Conservation (phyloP, 2,113 vertebrate genomes). For the Notarius lentiginosus region DNA sequence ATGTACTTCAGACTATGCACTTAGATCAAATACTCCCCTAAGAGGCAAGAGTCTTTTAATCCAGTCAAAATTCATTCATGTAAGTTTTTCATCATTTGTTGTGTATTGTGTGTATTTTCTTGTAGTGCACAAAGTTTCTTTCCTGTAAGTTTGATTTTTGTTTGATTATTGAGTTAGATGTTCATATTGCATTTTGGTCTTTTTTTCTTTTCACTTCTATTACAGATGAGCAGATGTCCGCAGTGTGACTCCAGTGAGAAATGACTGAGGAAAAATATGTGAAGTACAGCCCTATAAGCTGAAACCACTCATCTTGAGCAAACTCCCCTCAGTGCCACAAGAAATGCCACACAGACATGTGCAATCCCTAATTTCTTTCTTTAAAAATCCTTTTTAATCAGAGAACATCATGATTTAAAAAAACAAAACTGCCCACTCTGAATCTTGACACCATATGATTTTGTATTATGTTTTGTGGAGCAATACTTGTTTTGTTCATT, state of each 20-base stretch:
- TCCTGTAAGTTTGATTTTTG: neutral
- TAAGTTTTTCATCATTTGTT: neutral
- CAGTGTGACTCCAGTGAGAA: conserved; percentile 71
- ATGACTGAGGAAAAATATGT: neutral
- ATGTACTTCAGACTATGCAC: too few species aligned
- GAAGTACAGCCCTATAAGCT: conserved; percentile 15
- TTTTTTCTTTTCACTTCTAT: conserved; percentile 43
- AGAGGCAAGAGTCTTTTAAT: neutral
- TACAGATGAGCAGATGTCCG: conserved; percentile 94
- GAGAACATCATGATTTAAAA: neutral
- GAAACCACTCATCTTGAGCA: conserved; percentile 8
- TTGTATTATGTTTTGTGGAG: neutral
- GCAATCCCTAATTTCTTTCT: too few species aligned
- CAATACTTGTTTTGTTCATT: neutral
- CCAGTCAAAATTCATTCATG: neutral
- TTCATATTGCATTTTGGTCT: neutral
- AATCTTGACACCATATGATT: neutral
- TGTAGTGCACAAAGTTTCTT: neutral
- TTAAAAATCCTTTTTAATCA: neutral
- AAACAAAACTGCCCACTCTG: neutral
- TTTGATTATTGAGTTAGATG: neutral
- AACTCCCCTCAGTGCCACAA: neutral
- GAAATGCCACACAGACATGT: neutral
- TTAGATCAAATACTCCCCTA: too few species aligned
- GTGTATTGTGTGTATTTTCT: neutral